Evolutionary conservation across 2,888 invertebrate genomes (phyloP).

Genomic region (Acrocyrtus sp.): DNA sequence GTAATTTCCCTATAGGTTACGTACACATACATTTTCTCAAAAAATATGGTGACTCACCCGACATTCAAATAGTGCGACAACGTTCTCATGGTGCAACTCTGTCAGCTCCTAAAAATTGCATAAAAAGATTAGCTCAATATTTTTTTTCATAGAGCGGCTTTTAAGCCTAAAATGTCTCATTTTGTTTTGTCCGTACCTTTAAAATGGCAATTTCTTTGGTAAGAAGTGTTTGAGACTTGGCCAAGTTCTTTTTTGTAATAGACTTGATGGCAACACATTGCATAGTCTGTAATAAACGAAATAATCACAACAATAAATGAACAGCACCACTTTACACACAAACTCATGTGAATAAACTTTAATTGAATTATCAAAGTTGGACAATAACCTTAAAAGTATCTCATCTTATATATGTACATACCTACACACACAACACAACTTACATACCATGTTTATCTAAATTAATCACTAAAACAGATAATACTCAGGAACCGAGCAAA

Average conservation of each 20-base stretch:
- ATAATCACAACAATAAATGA: background rate
- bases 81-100: conserved; percentile 97
- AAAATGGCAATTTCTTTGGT: conserved; percentile 99
- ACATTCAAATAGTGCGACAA: conserved; percentile 96
- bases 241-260: conserved; percentile 96
- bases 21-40: background rate
- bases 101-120: conserved; percentile 85
- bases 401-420: background rate
- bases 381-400: conserved; percentile 50
- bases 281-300: conserved; percentile 50
- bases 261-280: conserved; percentile 91
- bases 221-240: conserved; percentile 95
- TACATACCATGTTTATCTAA: conserved; percentile 6
- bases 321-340: background rate
- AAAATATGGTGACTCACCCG: conserved; percentile 71
- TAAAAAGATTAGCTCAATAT: too few species aligned
- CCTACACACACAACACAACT: background rate
- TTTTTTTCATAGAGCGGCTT: too few species aligned
- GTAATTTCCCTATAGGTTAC: too few species aligned
- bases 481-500: background rate
- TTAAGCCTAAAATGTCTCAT: background rate
- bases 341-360: conserved; percentile 36
- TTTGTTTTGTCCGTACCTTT: conserved; percentile 72
- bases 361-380: conserved; percentile 41
- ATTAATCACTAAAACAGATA: conserved; percentile 3